These are phyloP conservation scores for Eira barbara DNA, from an alignment of 2,113 vertebrate species.

Conservation along the genomic window DNA sequence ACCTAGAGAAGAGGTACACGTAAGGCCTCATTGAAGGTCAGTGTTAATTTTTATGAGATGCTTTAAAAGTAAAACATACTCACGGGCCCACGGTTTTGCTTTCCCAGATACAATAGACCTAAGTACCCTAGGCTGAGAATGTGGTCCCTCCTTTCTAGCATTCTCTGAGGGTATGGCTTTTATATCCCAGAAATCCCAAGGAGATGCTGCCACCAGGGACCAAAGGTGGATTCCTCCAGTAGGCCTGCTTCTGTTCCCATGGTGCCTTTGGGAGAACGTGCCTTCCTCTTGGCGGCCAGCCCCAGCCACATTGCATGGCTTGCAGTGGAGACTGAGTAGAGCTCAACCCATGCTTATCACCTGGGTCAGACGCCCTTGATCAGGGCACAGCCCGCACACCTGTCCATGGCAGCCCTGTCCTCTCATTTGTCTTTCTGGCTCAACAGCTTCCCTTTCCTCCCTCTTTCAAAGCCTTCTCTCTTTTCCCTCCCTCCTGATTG, in stretches of 20 bases:
- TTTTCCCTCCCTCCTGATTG: not conserved
- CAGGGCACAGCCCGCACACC: not conserved
- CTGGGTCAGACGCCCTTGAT: not conserved
- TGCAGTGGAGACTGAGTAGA: not conserved
- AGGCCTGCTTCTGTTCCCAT: not conserved
- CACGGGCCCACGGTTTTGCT: not conserved
- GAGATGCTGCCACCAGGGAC: not conserved
- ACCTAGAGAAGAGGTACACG: accelerated
- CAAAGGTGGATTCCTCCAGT: not conserved
- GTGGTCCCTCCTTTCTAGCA: not conserved
- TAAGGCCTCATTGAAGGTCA: not conserved
- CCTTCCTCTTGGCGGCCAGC: not conserved
- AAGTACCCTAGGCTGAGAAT: not conserved
- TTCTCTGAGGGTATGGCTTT: not conserved
- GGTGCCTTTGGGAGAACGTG: not conserved
- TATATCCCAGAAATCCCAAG: not conserved
- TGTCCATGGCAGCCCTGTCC: not conserved
- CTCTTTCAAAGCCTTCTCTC: not conserved
- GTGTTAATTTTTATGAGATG: not conserved
- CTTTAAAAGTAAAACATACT: not conserved
- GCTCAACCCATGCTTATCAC: not conserved
- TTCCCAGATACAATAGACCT: not conserved
- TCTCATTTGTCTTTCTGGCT: not conserved
- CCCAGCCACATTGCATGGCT: not conserved
- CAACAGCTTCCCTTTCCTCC: not conserved